phyloP scores from a whole-genome alignment of 2,113 vertebrate genomes.

The Coryphaenoides rupestris region DNA sequence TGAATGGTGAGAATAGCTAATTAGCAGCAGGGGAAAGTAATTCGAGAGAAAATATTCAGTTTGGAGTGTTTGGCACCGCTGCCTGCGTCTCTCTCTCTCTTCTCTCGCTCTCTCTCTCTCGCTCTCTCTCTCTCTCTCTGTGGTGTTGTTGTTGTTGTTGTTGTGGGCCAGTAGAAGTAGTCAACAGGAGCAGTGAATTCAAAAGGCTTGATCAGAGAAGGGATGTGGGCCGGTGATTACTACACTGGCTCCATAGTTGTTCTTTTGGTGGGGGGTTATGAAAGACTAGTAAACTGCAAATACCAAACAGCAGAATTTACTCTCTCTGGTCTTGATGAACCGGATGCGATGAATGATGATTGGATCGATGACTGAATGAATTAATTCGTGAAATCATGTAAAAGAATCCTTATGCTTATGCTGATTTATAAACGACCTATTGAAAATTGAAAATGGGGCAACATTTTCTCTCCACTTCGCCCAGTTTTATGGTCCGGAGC shows the following conservation, averaged over 20 bases:
- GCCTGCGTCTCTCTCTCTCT: slow-evolving; percentile 5
- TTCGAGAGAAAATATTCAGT: slow-evolving; percentile 1
- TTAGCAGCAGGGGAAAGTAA: slow-evolving; percentile 12
- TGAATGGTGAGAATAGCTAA: slow-evolving; percentile 19
- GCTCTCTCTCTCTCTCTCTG: no score
- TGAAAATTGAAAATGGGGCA: no score
- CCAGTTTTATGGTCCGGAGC: no score
- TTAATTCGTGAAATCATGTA: no score
- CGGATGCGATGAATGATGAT: no score
- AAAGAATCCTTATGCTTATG: not conserved
- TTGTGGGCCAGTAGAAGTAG: slow-evolving; percentile 27
- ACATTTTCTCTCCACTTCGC: no score
- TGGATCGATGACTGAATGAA: no score
- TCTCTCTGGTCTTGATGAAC: no score
- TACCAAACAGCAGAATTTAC: not conserved
- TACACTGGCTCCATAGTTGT: slow-evolving; percentile 23
- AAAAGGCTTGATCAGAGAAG: slow-evolving; percentile 47
- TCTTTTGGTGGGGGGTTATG: not conserved
- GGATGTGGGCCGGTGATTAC: slow-evolving; percentile 40
- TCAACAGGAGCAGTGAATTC: slow-evolving; percentile 40
- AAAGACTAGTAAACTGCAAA: not conserved
- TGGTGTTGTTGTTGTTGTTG: no score
- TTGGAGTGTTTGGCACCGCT: slow-evolving; percentile 22
- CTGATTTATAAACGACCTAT: not conserved
- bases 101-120: no score